Evolutionary conservation across 2,888 invertebrate species (phyloP), one percentile per base, ranked within the genome.

Genomic region (Tiliacea citrago): DNA sequence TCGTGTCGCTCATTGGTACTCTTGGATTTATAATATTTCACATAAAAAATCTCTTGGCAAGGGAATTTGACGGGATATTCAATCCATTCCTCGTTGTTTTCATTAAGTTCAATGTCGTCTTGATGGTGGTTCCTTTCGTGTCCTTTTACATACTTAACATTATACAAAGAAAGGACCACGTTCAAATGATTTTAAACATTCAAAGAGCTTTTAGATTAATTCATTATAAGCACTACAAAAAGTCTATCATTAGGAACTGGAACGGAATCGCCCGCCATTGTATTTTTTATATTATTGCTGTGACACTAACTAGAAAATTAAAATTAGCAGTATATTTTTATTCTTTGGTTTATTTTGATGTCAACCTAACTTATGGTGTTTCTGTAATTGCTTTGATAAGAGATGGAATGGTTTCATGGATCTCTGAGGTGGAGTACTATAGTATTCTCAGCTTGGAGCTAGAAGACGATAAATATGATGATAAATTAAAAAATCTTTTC

Each of bases 381-480:
- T 53, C 53, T 39, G 10, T 67, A 18, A 53, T 67, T 24, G n/a
- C 24, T 67, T 24, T 53, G 53, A 66, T 66, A 24, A 53, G 12
- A 18, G 67, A 67, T 42, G 53, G 67, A n/a, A 35, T 66, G n/a
- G 4, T 24, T 53, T n/a, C 39, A 18, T 66, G 66, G 66, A 24
- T 66, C 16, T 66, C 66, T 42, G 67, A 67, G 12, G 39, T 67
- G 18, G 39, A 67, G 5, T 24, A 67, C 24, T 67, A 55, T 21
- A 24, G 67, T 55, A 42, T 67, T 24, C 67, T 42, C 24, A 67
- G 53, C 24, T 42, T 42, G 18, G 53, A 67, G 18, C 18, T 35
- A 12, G n/a, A 71, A 45, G n/a, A 71, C 12, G 12, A 53, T 6
- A 71, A 68, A 53, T 71, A 53, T 55, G 29, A 68, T 68, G 16